These are phyloP conservation scores for Phrynosoma blainvillii DNA, from an alignment of 2,113 vertebrate genomes.

Conservation along the genomic window DNA sequence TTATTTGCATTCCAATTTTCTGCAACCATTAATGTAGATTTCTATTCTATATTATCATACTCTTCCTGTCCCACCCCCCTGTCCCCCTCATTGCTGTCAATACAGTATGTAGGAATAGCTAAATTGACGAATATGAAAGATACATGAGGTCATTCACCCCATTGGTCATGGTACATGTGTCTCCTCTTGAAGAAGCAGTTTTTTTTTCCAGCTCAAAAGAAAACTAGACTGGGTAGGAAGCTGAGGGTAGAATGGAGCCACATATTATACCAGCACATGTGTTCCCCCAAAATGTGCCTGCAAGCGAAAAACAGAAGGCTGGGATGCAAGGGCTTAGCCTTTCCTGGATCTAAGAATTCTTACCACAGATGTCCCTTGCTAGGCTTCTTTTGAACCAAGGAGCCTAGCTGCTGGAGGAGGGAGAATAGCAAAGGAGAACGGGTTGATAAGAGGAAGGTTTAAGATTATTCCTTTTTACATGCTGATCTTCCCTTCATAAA, in stretches of 20 bases:
- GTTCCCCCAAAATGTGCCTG: no score
- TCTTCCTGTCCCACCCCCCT: not conserved
- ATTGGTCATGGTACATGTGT: not conserved
- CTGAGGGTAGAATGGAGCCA: not conserved
- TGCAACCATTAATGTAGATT: not conserved
- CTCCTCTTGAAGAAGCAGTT: no score
- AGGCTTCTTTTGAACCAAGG: not conserved
- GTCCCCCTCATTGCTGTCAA: not conserved
- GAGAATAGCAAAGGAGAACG: not conserved
- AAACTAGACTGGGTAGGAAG: not conserved
- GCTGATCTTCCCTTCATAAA: no score
- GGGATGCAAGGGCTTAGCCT: no score
- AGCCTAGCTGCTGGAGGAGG: not conserved
- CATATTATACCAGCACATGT: not conserved
- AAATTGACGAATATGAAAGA: not conserved
- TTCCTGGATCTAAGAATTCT: not conserved
- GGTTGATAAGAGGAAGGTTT: not conserved
- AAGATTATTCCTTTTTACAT: not conserved
- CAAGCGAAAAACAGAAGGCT: no score
- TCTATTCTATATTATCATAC: not conserved
- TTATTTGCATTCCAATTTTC: not conserved
- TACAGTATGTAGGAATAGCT: no score
- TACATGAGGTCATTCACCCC: not conserved
- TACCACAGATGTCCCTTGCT: not conserved
- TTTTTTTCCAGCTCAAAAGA: not conserved